Evolutionary conservation across 2,797 vertebrate genomes (phyloP).

Genomic region (Coregonus ussuriensis): DNA sequence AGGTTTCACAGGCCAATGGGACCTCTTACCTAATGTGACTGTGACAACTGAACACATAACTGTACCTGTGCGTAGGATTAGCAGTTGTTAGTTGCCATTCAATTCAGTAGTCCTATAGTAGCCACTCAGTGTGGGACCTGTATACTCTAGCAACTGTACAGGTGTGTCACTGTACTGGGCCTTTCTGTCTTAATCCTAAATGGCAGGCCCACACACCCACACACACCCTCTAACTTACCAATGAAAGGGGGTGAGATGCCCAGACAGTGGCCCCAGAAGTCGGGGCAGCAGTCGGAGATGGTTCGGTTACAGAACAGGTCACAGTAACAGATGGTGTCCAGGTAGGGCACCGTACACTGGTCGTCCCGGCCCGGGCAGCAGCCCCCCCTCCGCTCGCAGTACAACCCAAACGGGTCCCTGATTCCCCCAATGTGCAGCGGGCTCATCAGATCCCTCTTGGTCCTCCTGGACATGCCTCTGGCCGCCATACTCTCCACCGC

Average conservation of each 20-base stretch:
- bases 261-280: conserved; percentile 94
- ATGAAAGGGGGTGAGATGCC: conserved; percentile 70
- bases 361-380: conserved; percentile 90
- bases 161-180: neutral
- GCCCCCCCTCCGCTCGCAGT: conserved; percentile 84
- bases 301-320: conserved; percentile 98
- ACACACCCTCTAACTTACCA: conserved; percentile 53
- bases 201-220: conserved; percentile 2
- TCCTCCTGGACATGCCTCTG: conserved; percentile 67
- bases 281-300: conserved; percentile 94
- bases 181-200: neutral
- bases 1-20: neutral
- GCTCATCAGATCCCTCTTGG: conserved; percentile 82
- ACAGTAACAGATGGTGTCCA: conserved; percentile 96
- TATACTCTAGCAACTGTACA: neutral
- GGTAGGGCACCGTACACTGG: conserved; percentile 88
- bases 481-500: conserved; percentile 45
- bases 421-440: conserved; percentile 87
- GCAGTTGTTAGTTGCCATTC: neutral
- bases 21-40: neutral
- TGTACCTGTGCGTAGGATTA: neutral
- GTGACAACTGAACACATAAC: neutral
- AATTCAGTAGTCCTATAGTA: neutral
- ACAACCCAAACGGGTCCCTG: conserved; percentile 85
- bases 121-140: neutral